phyloP scores from a whole-genome alignment of 2,797 vertebrate species.

The Siniperca obscura region DNA sequence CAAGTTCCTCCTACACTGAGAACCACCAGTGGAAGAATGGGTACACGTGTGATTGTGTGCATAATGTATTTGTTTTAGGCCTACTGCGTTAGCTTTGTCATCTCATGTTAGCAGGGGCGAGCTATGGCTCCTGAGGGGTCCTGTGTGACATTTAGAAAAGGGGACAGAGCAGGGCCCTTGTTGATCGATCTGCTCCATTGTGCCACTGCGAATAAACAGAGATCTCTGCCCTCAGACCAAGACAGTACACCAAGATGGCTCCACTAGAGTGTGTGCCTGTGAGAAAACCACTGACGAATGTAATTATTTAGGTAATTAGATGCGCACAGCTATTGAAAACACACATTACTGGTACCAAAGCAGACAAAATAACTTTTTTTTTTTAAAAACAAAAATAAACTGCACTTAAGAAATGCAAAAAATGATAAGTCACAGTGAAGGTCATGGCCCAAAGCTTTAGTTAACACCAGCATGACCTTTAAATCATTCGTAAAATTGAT shows the following conservation, averaged over 20 bases:
- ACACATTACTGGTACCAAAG: background rate
- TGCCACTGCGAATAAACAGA: constrained; percentile 66
- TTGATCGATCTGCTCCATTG: constrained; percentile 64
- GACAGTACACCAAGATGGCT: constrained; percentile 15
- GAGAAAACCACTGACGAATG: constrained; percentile 21
- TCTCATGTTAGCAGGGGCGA: constrained; percentile 57
- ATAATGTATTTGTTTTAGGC: background rate
- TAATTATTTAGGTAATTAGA: constrained; percentile 37
- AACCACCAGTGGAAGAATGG: background rate
- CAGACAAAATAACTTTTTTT: constrained; percentile 7
- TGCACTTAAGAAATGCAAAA: constrained; percentile 23
- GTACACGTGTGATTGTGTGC: background rate
- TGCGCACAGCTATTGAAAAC: constrained; percentile 12
- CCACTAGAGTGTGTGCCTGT: background rate
- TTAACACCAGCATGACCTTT: constrained; percentile 29
- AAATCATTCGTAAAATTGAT: constrained; percentile 34
- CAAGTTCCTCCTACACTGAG: constrained; percentile 24
- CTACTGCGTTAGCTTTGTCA: constrained; percentile 20
- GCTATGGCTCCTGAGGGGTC: constrained; percentile 54
- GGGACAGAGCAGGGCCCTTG: constrained; percentile 41
- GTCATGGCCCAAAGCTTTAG: constrained; percentile 1
- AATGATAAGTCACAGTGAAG: constrained; percentile 5
- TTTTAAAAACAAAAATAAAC: constrained; percentile 6
- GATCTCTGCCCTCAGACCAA: constrained; percentile 43
- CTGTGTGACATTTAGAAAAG: constrained; percentile 75